These are phyloP conservation scores for Cryptocheilus praepositus DNA, from an alignment of 2,888 invertebrate genomes.

Conservation along the genomic window DNA sequence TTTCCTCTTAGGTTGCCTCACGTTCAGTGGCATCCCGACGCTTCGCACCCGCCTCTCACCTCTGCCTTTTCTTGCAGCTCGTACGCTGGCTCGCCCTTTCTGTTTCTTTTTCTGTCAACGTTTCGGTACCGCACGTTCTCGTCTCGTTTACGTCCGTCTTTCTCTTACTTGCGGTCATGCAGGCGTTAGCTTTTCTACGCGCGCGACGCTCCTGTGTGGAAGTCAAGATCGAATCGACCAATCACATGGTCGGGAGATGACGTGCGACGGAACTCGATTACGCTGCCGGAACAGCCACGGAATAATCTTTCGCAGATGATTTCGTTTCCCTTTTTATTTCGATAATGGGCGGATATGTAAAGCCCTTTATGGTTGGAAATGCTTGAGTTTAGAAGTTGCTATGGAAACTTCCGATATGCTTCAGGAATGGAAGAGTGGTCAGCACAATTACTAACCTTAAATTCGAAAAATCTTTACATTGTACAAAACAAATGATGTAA, in stretches of 20 bases:
- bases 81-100: background rate
- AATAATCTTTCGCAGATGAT: background rate
- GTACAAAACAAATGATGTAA: no score
- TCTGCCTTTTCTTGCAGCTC: background rate
- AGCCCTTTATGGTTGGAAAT: no score
- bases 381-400: no score
- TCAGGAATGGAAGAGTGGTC: no score
- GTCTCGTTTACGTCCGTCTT: background rate
- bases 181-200: background rate
- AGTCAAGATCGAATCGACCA: background rate
- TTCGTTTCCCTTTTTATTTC: no score
- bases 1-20: background rate
- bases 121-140: no score
- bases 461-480: no score
- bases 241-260: background rate
- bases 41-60: slow-evolving; percentile 1
- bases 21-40: no score
- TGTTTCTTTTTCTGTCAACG: background rate
- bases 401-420: no score
- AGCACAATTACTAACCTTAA: no score
- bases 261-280: background rate
- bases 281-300: background rate
- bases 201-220: no score
- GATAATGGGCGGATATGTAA: no score
- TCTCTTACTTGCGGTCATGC: background rate